Evolutionary conservation across 2,113 vertebrate genomes (phyloP).

Genomic region (Hippocampus mohnikei): DNA sequence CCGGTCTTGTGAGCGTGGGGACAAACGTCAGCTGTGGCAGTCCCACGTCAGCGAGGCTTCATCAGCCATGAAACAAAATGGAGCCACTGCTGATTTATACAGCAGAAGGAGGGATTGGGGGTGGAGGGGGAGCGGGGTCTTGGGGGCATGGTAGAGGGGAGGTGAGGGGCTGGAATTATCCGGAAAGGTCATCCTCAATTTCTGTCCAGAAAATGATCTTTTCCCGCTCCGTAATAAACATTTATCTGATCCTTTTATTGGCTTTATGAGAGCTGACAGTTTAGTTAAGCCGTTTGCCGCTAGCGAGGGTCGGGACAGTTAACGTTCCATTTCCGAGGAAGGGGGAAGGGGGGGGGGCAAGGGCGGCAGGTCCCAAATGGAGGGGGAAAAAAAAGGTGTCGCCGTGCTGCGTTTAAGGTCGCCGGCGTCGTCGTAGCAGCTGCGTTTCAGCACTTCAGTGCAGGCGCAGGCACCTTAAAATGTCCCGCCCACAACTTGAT

Average conservation of each 20-base stretch:
- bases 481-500: neutral
- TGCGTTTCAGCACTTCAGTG: neutral
- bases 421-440: neutral
- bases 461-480: neutral
- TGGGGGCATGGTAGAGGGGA: constrained; percentile 37
- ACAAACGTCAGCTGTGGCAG: constrained; percentile 63
- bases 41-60: constrained; percentile 65
- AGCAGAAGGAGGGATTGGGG: constrained; percentile 66
- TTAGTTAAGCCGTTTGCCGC: constrained; percentile 90
- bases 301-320: constrained; percentile 89
- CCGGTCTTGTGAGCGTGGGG: neutral
- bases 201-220: constrained; percentile 98
- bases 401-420: neutral
- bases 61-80: constrained; percentile 68
- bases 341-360: constrained; percentile 61
- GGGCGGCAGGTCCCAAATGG: constrained; percentile 19
- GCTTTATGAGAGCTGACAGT: constrained; percentile 99
- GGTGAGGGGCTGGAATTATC: constrained; percentile 80
- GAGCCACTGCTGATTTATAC: constrained; percentile 72
- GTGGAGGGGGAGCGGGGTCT: constrained; percentile 46
- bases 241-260: constrained; percentile 98
- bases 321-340: constrained; percentile 72
- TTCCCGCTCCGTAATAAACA: constrained; percentile 98
- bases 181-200: constrained; percentile 99
- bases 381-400: too few species aligned